Evolutionary conservation across 23 tunicate species (phyloP), one percentile per base, ranked within the genome.

Genomic region (Ciona savignyi): DNA sequence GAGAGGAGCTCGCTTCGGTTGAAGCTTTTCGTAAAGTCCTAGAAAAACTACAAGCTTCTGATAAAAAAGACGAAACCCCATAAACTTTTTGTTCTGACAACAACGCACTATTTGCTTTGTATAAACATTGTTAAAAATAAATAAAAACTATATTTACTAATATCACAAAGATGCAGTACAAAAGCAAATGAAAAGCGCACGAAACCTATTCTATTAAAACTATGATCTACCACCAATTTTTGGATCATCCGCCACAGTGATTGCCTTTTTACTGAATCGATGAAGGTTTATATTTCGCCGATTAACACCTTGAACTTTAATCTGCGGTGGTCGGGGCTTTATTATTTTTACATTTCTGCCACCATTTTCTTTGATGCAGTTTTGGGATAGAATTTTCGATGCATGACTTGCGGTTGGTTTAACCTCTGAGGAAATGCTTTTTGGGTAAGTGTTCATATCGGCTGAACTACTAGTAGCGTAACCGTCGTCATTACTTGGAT

Each of bases 11-110:
- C 64, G 96, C 78, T 6, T 88, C 87, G 15, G 96, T 88, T 49
- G 96, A 88, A 78, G 83, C 83, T 4, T 88, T 88, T 42, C 78
- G 87, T 25, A 65, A 62, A 27, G 74, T 73, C 4, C 63, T 88
- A 23, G 96, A 88, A 35, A 23, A 70, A 4, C 65, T 68, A 30
- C 77, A 75, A 75, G 86, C 78, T 2, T 51, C 56, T 42, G 56
- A 42, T 9, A 15, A 9, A 15, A 42, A 42, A 42, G 56, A 42
- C 9, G 56, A 15, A 42, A 42, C 56, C 56, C 15, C 56, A 42
- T 42, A 42, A 42, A 6, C 15, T 42, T 9, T 42, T 15, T 42
- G n/a, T n/a, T n/a, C n/a, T n/a, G n/a, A n/a, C n/a, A n/a, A n/a
- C n/a, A n/a, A n/a, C n/a, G n/a, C n/a, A n/a, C 9, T 15, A 42